Evolutionary conservation across 2,797 vertebrate species (phyloP), one percentile per base, ranked within the genome.

Genomic region (Esox masquinongy): DNA sequence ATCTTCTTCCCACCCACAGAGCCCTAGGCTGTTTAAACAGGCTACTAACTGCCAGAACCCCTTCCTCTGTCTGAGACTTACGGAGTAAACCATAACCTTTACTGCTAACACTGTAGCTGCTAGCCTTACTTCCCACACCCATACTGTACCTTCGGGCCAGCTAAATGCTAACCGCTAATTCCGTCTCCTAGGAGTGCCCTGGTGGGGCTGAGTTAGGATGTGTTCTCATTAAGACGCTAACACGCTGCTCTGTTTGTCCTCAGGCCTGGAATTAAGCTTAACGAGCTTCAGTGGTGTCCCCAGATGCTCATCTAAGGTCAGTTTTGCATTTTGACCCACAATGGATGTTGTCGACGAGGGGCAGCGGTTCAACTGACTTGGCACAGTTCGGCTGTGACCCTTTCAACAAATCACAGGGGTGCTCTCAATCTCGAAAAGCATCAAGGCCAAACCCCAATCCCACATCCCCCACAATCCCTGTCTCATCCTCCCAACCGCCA

Each of bases 201-300:
- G 72, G 75, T 83, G 81, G 83, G 80, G 83, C 77, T 70, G 68
- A 17, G 47, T 24, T 68, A 68, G 29, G 63, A 19, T 22, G 67
- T 34, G 5, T 34, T 34, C 31, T 67, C 64, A 17, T 29, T 67
- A 66, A 61, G 11, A 83, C 75, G 77, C 73, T 69, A 80, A 77
- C 83, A 74, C 66, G 78, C 80, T 19, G 39, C 31, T 39, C 80
- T 50, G 36, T 5, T 9, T 72, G 79, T 86, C 89, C 84, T 88
- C 8, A 59, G 78, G 79, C 61, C 70, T 1, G 4, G 73, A 73
- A 77, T 87, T 80, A 89, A 89, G 89, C 88, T 91, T 87, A 88
- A 86, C 77, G 78, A 81, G 81, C 78, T 74, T 43, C 77, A 83
- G 75, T 77, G 77, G 79, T 70, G 76, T 74, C 76, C 43, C 69